Conservation (phyloP, 2,888 invertebrate species). For the Tetheella fluctuosa region DNA sequence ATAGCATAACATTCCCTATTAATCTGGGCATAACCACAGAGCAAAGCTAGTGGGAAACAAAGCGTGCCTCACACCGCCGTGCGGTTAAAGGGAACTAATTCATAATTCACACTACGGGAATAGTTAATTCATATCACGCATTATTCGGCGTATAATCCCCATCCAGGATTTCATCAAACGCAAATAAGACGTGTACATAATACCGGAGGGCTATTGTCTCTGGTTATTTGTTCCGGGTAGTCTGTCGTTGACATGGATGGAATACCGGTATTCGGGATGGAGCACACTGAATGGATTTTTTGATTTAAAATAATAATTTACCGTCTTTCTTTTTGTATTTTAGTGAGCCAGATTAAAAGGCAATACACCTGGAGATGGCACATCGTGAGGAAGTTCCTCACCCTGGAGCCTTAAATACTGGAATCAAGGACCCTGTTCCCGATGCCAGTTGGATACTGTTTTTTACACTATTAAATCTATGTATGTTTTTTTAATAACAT, state of each 20-base stretch:
- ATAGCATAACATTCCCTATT: too few relatives aligned
- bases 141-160: neutral
- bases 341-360: neutral
- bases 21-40: neutral
- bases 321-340: neutral
- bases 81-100: neutral
- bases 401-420: too few relatives aligned
- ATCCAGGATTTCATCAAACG: conserved; percentile 37
- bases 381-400: too few relatives aligned
- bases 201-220: conserved; percentile 37
- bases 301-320: neutral
- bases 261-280: conserved; percentile 3
- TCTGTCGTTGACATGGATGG: conserved; percentile 37
- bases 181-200: conserved; percentile 37
- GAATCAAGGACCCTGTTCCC: too few relatives aligned
- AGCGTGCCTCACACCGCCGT: too few relatives aligned
- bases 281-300: neutral
- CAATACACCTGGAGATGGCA: too few relatives aligned
- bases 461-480: too few relatives aligned
- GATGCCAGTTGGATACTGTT: too few relatives aligned
- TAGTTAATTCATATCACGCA: conserved; percentile 4
- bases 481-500: too few relatives aligned
- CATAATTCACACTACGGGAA: neutral
- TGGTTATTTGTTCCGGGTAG: conserved; percentile 31
- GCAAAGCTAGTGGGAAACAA: neutral